These are phyloP conservation scores for Aythya baeri DNA, from an alignment of 2,113 vertebrate species.

Conservation along the genomic window DNA sequence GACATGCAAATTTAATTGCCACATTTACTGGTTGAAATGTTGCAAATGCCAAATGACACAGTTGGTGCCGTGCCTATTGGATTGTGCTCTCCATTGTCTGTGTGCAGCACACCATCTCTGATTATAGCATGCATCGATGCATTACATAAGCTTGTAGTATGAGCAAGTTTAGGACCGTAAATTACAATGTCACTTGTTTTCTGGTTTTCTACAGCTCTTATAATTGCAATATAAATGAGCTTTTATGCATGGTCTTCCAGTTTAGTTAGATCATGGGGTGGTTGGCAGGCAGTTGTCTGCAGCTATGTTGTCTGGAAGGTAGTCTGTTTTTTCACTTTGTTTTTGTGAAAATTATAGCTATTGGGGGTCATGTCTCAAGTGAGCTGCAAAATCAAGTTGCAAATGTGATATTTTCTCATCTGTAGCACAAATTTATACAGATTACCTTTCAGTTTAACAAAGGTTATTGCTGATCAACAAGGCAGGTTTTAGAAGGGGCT, in stretches of 20 bases:
- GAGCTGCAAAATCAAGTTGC: neutral
- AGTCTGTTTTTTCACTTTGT: neutral
- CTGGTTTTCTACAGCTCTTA: neutral
- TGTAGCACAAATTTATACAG: neutral
- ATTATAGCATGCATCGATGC: fast-evolving
- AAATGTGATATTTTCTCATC: neutral
- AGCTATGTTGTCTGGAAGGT: neutral
- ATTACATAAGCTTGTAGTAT: neutral
- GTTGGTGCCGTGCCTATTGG: neutral
- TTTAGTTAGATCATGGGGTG: neutral
- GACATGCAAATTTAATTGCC: neutral
- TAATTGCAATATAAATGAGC: neutral
- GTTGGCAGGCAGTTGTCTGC: neutral
- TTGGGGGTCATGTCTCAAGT: neutral
- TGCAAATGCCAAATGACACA: fast-evolving
- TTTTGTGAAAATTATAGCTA: neutral
- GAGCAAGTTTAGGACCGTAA: neutral
- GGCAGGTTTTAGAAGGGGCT: neutral
- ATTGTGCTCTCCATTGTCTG: neutral
- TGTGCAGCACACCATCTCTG: neutral
- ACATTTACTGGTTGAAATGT: neutral
- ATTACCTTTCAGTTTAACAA: neutral
- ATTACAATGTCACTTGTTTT: neutral
- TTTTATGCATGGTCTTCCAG: neutral
- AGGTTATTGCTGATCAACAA: neutral